Base-by-base conservation (phyloP, 2,113 vertebrate genomes). In the Chaetorhynchus papuensis region DNA sequence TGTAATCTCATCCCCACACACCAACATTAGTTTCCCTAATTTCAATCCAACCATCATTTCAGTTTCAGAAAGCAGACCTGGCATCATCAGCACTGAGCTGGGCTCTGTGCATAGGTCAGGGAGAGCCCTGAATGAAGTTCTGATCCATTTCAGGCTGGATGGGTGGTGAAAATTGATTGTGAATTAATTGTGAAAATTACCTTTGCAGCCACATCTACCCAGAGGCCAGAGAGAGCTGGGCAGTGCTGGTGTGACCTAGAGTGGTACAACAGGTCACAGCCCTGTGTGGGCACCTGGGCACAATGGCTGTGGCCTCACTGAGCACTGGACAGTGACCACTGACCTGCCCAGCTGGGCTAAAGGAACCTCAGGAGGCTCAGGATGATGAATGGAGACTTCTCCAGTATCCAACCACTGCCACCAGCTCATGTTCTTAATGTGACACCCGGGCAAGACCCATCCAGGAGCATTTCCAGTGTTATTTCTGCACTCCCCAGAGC, bases 391-490 rank as follows among this genome's bases (percentile, higher is more conserved):
- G 45, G 22, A 16, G 41, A 3, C 41, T 5, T 4, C 65, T 27
- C 30, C 59, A 8, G 57, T 5, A 18, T 3, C 77, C 89, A 42
- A 9, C 13, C 45, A 4, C 30, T 17, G 22, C 37, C 66, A 16
- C 3, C 1, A 2, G 1, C n/a, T 41, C 27, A 0, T 2, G 8
- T 1, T 35, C 54, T 15, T 10, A n/a, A 13, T 0, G 1, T 4
- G 27, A 12, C 8, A 13, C 7, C 44, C 37, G 2, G 66, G 65
- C 61, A 49, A 8, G 45, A 3, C 17, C 4, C 47, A 13, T 3
- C 0, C 20, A 17, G 11, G 1, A 35, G 26, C 7, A 3, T 8
- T 45, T 6, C 3, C 53, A 18, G 30, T 1, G 19, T 3, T 5
- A 22, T 7, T 44, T 39, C 54, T 23, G 37, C 63, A 2, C 74